Evolutionary conservation across 92 coral and sea anemone genomes (phyloP).

Genomic region (Galaxea fascicularis): DNA sequence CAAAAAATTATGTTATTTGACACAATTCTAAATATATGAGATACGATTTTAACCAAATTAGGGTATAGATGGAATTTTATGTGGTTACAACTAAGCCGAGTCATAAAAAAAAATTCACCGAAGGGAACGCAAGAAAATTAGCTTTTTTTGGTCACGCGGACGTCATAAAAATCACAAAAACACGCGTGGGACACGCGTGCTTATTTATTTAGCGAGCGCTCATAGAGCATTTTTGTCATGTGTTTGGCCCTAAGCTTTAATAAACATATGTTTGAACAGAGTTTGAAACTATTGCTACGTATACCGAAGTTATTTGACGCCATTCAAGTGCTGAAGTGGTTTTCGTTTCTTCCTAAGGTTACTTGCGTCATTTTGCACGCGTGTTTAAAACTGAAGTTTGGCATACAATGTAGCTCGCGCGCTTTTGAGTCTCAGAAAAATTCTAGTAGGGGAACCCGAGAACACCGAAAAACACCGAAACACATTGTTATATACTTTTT

Average conservation of each 20-base stretch:
- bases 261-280: conserved; percentile 6
- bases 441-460: no score
- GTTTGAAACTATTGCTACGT: conserved; percentile 20
- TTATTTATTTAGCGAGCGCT: neutral
- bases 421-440: conserved; percentile 14
- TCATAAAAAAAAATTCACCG: no score
- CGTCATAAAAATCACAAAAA: conserved; percentile 1
- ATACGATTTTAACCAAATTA: no score
- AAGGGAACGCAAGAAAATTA: neutral
- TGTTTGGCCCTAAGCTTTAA: neutral
- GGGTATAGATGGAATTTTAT: no score
- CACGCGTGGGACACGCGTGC: neutral
- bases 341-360: neutral
- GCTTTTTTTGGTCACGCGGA: neutral
- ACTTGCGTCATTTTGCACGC: conserved; percentile 9
- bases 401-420: neutral
- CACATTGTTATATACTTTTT: no score
- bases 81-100: no score
- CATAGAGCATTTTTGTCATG: neutral
- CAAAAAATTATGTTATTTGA: no score
- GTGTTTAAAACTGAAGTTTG: neutral
- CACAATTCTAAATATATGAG: no score
- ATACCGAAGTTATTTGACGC: conserved; percentile 9
- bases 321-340: conserved; percentile 6
- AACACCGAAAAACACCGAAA: no score